These are phyloP conservation scores for Drosophila austrosaltans DNA, from an alignment of 2,888 invertebrate genomes.

Conservation along the genomic window DNA sequence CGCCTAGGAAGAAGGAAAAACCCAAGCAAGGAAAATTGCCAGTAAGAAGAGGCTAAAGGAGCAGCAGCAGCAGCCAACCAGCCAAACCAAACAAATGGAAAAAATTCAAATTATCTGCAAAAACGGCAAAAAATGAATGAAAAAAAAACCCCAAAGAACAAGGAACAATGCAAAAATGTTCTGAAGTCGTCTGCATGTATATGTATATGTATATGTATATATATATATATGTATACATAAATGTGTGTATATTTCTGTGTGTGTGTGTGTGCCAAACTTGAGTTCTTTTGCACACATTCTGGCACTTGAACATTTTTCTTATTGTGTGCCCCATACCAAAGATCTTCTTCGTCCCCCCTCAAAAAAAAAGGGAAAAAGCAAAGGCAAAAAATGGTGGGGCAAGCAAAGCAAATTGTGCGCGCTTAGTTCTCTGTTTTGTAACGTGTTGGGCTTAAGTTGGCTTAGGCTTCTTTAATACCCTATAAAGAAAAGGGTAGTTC, in stretches of 20 bases:
- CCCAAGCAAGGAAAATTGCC: not conserved
- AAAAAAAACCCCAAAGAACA: slow-evolving; percentile 18
- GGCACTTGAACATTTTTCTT: slow-evolving; percentile 77
- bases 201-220: not conserved
- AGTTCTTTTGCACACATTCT: slow-evolving; percentile 77
- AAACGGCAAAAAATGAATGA: slow-evolving; percentile 48
- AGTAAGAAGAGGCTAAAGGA: slow-evolving; percentile 24
- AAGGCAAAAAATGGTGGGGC: not conserved
- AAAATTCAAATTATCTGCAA: slow-evolving; percentile 74
- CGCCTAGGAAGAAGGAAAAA: slow-evolving; percentile 31
- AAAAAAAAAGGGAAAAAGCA: not conserved
- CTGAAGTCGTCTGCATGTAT: slow-evolving; percentile 1
- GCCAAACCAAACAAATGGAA: slow-evolving; percentile 75
- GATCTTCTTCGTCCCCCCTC: not conserved
- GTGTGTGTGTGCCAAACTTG: slow-evolving; percentile 71
- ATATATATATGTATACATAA: not conserved
- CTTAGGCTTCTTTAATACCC: slow-evolving; percentile 55
- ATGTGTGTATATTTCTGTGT: not conserved
- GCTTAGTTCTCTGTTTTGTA: slow-evolving; percentile 61
- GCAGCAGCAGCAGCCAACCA: slow-evolving; percentile 18
- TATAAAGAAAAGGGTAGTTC: not conserved
- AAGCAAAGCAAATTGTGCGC: slow-evolving; percentile 63
- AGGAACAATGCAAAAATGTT: slow-evolving; percentile 8
- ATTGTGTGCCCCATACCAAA: slow-evolving; percentile 51
- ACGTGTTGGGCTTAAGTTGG: slow-evolving; percentile 77